Percentiles rank a stretch among this genome's conserved stretches.
phyloP scores from a whole-genome alignment of 2,113 vertebrate species.

The Mus musculus region DNA sequence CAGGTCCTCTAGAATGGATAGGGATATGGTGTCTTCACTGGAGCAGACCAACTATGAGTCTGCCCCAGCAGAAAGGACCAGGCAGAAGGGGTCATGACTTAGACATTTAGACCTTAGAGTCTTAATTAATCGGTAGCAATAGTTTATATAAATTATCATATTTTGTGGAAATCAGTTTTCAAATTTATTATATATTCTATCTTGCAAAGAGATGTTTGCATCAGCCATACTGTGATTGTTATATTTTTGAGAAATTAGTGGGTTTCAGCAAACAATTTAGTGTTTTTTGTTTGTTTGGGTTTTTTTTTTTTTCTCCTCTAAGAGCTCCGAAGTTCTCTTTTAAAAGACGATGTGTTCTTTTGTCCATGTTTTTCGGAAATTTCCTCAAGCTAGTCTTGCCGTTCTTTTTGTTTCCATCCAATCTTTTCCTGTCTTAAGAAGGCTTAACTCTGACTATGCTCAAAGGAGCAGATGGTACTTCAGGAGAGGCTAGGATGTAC shows the following conservation, averaged over 20 bases:
- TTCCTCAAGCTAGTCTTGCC: background rate
- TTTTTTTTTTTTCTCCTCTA: background rate
- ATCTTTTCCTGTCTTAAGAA: conserved; percentile 17
- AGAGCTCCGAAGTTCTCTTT: conserved; percentile 19
- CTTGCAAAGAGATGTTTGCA: background rate
- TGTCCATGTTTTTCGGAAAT: background rate
- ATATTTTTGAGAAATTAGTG: background rate
- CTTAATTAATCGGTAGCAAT: background rate
- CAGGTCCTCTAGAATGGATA: too few species aligned
- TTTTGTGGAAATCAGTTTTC: background rate
- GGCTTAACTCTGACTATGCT: conserved; percentile 3
- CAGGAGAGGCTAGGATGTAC: background rate
- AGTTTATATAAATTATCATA: background rate
- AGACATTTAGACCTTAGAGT: too few species aligned
- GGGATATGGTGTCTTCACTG: too few species aligned
- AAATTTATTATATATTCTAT: background rate
- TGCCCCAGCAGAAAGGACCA: too few species aligned
- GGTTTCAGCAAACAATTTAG: background rate
- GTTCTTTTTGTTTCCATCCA: background rate
- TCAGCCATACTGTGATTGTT: background rate
- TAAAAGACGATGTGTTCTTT: background rate
- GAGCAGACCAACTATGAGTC: too few species aligned
- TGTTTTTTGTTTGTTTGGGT: background rate
- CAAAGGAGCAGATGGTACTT: conserved; percentile 52
- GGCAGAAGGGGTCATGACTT: too few species aligned